Percentiles rank a stretch among this genome's conserved stretches.
phyloP scores from a whole-genome alignment of 1,140 invertebrate genomes.

The Eupristina koningsbergeri region DNA sequence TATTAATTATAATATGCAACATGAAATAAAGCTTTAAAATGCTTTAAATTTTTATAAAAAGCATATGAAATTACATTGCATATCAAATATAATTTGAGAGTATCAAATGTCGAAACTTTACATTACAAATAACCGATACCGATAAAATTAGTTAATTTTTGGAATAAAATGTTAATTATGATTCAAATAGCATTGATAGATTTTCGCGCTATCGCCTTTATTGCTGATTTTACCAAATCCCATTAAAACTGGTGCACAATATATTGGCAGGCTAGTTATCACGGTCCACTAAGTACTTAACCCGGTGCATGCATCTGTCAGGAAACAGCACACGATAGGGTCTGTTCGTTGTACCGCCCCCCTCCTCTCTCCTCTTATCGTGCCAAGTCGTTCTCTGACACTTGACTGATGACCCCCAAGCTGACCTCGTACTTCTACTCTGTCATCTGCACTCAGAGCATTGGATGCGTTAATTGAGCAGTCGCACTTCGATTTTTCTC shows the following conservation, averaged over 20 bases:
- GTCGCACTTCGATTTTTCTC: neutral
- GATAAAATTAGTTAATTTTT: no score
- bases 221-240: neutral
- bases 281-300: constrained; percentile 84
- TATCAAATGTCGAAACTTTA: no score
- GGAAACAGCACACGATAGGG: constrained; percentile 85
- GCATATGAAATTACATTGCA: no score
- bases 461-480: neutral
- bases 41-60: no score
- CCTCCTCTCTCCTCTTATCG: constrained; percentile 77
- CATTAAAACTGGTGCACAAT: constrained; percentile 71
- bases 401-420: constrained; percentile 77
- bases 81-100: no score
- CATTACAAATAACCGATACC: no score
- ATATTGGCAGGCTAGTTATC: constrained; percentile 84
- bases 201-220: no score
- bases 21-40: no score
- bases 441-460: neutral
- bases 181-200: no score
- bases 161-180: no score
- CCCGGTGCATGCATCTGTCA: constrained; percentile 83
- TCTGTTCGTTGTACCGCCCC: constrained; percentile 77
- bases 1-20: no score
- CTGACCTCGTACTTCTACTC: constrained; percentile 31
- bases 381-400: constrained; percentile 83